Percentiles rank a stretch among this genome's conserved stretches.
Evolutionary conservation across 2,888 invertebrate species (phyloP).

Genomic region (Aquatica leii): DNA sequence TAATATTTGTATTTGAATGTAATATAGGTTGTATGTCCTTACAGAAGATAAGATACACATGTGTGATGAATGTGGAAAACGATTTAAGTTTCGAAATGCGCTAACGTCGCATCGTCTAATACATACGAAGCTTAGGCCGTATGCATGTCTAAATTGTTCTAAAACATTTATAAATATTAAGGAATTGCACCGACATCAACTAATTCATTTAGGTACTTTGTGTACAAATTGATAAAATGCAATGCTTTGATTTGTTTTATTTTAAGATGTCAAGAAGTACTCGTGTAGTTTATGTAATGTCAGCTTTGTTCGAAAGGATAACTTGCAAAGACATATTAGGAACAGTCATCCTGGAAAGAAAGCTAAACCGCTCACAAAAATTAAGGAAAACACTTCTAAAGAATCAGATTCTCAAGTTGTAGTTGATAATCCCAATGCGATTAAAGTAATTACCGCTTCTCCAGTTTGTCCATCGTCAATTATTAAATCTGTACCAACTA

Average conservation of each 20-base stretch:
- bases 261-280: conserved; percentile 72
- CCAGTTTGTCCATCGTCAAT: conserved; percentile 44
- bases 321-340: conserved; percentile 77
- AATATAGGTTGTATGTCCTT: too few species aligned
- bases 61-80: conserved; percentile 69
- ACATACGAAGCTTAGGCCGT: conserved; percentile 65
- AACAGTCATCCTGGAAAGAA: conserved; percentile 73
- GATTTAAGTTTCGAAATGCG: conserved; percentile 68
- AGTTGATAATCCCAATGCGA: conserved; percentile 59
- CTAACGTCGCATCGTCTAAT: conserved; percentile 65
- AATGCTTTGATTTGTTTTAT: too few species aligned
- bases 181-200: conserved; percentile 74
- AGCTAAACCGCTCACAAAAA: conserved; percentile 49
- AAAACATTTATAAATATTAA: conserved; percentile 73
- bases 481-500: conserved; percentile 31
- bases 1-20: too few species aligned
- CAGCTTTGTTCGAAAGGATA: conserved; percentile 79
- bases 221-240: background rate
- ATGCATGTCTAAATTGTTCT: conserved; percentile 71
- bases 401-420: conserved; percentile 32
- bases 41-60: conserved; percentile 65
- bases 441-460: conserved; percentile 58
- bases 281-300: conserved; percentile 76
- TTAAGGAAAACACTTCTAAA: conserved; percentile 37
- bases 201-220: conserved; percentile 72